Evolutionary conservation across 2,888 invertebrate species (phyloP).

Genomic region (Tenthredo mesomela): DNA sequence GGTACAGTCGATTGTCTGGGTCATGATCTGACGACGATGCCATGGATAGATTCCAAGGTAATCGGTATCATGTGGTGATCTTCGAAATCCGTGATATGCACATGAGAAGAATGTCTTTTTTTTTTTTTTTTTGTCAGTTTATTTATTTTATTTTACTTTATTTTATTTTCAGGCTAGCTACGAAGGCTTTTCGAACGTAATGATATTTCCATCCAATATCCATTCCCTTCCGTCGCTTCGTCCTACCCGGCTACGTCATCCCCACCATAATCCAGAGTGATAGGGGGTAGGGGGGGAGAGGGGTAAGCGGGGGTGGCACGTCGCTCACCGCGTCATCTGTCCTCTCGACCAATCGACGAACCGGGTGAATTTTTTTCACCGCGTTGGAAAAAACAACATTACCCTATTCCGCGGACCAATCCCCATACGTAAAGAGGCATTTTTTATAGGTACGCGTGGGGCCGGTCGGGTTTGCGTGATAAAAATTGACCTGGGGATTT

Average conservation of each 20-base stretch:
- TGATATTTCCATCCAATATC: slow-evolving; percentile 74
- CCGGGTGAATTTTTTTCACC: slow-evolving; percentile 75
- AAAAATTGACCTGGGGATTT: slow-evolving; percentile 76
- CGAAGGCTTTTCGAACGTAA: slow-evolving; percentile 72
- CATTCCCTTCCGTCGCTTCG: slow-evolving; percentile 65
- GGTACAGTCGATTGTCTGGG: not conserved
- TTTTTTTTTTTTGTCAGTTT: not conserved
- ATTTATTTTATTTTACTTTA: slow-evolving; percentile 2
- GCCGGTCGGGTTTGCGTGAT: slow-evolving; percentile 75
- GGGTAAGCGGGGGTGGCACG: slow-evolving; percentile 72
- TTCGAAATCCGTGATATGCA: not conserved
- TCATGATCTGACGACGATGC: not conserved
- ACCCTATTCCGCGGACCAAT: slow-evolving; percentile 77
- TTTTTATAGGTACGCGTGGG: slow-evolving; percentile 76
- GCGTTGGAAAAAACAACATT: slow-evolving; percentile 75
- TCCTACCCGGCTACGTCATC: slow-evolving; percentile 37
- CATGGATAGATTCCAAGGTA: not conserved
- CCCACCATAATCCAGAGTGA: slow-evolving; percentile 35
- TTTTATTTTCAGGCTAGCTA: slow-evolving; percentile 54
- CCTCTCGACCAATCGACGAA: slow-evolving; percentile 78
- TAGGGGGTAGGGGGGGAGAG: slow-evolving; percentile 68
- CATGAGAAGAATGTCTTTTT: not conserved
- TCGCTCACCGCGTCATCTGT: slow-evolving; percentile 78
- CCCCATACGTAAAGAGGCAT: slow-evolving; percentile 78
- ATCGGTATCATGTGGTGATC: not conserved